phyloP scores from a whole-genome alignment of 1,140 invertebrate species.

The Steinernema khuongi region DNA sequence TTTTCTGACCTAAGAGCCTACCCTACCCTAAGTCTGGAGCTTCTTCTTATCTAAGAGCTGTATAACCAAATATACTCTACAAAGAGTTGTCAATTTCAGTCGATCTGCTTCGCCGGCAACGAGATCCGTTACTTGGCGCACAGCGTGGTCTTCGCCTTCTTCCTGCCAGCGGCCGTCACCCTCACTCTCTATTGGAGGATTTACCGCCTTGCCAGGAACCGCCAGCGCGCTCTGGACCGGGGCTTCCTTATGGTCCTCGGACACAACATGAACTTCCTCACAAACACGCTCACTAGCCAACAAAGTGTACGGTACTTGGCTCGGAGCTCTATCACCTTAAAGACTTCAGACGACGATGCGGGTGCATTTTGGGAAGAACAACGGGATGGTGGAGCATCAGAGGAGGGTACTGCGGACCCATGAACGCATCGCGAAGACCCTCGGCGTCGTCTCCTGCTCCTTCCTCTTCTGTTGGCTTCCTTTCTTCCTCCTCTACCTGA shows the following conservation, averaged over 20 bases:
- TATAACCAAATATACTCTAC: too few relatives aligned
- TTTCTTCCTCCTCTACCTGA: constrained; percentile 62
- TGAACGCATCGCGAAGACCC: constrained; percentile 63
- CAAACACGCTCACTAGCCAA: constrained; percentile 40
- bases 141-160: constrained; percentile 56
- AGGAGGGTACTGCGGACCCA: constrained; percentile 55
- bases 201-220: constrained; percentile 52
- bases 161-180: constrained; percentile 54
- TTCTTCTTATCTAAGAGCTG: too few relatives aligned
- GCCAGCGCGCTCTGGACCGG: constrained; percentile 54
- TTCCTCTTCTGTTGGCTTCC: constrained; percentile 63
- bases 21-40: too few relatives aligned
- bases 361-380: constrained; percentile 57
- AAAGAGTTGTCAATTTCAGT: constrained; percentile 33
- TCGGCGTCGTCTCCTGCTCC: constrained; percentile 61
- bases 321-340: neutral
- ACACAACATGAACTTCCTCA: constrained; percentile 59
- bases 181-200: constrained; percentile 58
- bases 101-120: constrained; percentile 55
- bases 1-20: too few relatives aligned
- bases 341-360: constrained; percentile 50
- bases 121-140: constrained; percentile 58
- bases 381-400: constrained; percentile 58
- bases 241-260: constrained; percentile 58
- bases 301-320: constrained; percentile 26